These are phyloP conservation scores for Callorhinus ursinus DNA, from an alignment of 2,113 vertebrate genomes.

Conservation along the genomic window DNA sequence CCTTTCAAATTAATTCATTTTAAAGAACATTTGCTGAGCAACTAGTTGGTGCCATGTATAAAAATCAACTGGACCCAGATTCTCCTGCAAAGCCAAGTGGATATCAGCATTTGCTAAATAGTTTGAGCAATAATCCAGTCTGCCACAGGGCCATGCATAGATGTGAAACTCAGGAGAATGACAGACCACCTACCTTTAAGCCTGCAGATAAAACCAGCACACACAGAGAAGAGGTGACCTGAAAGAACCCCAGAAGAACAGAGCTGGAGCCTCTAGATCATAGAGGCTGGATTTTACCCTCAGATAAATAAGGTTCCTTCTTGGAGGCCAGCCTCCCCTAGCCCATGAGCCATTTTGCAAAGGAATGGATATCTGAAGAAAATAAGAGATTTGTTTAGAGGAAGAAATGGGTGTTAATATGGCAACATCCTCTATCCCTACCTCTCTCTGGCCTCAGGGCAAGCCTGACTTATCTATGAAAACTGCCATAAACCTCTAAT, in stretches of 20 bases:
- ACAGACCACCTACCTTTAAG: too few species aligned
- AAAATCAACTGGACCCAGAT: background rate
- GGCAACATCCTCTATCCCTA: background rate
- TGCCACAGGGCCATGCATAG: too few species aligned
- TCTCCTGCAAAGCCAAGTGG: background rate
- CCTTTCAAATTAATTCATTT: background rate
- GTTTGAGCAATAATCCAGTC: too few species aligned
- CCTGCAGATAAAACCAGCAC: too few species aligned
- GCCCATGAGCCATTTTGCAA: background rate
- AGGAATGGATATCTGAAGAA: background rate
- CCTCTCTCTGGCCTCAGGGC: background rate
- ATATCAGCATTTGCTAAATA: background rate
- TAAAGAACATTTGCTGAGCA: background rate
- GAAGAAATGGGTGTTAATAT: background rate
- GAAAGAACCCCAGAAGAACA: too few species aligned
- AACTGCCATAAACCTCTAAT: background rate
- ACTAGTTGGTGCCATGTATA: background rate
- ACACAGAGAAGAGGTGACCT: too few species aligned
- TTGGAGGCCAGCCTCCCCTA: background rate
- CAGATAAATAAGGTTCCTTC: background rate
- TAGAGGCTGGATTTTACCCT: background rate
- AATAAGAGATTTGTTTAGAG: background rate
- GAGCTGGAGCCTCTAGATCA: too few species aligned
- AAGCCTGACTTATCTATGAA: background rate
- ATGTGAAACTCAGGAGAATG: too few species aligned